A percentile compares a stretch with the other conserved stretches of the same genome.
Evolutionary conservation across 1,140 invertebrate species (phyloP).

Genomic region (Metaphire vulgaris): DNA sequence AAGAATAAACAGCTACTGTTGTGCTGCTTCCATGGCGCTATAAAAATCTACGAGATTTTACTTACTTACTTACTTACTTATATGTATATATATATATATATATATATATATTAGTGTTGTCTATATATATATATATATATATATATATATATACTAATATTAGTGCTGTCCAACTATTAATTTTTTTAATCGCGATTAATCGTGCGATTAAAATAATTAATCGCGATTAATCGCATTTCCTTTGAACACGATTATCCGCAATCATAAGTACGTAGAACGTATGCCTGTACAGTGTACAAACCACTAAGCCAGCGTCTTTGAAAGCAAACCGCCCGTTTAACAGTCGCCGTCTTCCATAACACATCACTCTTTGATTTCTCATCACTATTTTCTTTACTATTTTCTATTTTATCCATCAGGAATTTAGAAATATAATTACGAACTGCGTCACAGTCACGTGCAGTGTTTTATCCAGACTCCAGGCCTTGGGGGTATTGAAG

Average conservation of each 20-base stretch:
- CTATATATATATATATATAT: slow-evolving; percentile 1
- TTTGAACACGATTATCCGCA: background rate
- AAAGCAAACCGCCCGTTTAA: no score
- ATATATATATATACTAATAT: background rate
- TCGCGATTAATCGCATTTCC: background rate
- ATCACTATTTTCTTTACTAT: no score
- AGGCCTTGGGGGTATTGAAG: no score
- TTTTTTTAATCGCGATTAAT: background rate
- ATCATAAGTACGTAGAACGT: background rate
- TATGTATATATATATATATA: background rate
- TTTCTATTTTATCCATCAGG: no score
- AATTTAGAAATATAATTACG: no score
- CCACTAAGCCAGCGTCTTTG: no score
- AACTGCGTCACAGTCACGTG: no score
- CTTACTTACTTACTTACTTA: background rate
- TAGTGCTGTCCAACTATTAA: background rate
- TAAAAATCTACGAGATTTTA: background rate
- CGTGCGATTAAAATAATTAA: background rate
- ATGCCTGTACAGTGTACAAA: background rate
- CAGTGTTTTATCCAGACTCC: no score
- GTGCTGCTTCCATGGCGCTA: background rate
- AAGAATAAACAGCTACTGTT: background rate
- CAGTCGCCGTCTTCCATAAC: no score
- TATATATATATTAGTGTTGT: background rate
- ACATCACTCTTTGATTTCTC: no score